Evolutionary conservation across 2,113 vertebrate species (phyloP).

Genomic region (Callocephalon fimbriatum): DNA sequence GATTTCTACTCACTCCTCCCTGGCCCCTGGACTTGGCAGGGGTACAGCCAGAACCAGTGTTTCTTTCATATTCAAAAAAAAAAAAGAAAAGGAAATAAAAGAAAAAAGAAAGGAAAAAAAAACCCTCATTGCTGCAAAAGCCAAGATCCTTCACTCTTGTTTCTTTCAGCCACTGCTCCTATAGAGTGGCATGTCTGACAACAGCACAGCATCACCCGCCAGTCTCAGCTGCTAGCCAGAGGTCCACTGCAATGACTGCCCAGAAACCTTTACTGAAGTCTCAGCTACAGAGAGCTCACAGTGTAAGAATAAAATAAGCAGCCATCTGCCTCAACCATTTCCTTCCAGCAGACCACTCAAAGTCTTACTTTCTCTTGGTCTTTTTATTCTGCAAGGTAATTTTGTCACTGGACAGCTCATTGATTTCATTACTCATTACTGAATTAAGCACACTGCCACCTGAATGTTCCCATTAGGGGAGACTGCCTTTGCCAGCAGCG

Average conservation of each 20-base stretch:
- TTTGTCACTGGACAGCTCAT: background rate
- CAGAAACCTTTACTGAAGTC: background rate
- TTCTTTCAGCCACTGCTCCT: background rate
- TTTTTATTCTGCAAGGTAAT: background rate
- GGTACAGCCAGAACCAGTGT: background rate
- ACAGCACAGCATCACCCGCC: background rate
- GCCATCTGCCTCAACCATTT: background rate
- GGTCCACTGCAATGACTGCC: background rate
- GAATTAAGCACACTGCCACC: background rate
- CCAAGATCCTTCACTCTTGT: background rate
- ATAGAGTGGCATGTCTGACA: background rate
- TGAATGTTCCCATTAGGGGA: background rate
- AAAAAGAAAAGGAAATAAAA: too few relatives aligned
- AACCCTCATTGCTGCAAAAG: background rate
- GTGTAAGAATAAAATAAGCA: background rate
- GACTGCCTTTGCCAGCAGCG: background rate
- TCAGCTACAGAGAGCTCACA: background rate
- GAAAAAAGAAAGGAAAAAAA: fast-evolving
- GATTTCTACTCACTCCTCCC: background rate
- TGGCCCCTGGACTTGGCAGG: background rate
- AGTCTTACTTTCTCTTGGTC: background rate
- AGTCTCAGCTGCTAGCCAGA: background rate
- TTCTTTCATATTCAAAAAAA: background rate
- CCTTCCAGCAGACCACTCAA: background rate
- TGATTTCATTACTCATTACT: constrained; percentile 9